Evolutionary conservation across 2,888 invertebrate species (phyloP).

Genomic region (Nymphalis c-album): DNA sequence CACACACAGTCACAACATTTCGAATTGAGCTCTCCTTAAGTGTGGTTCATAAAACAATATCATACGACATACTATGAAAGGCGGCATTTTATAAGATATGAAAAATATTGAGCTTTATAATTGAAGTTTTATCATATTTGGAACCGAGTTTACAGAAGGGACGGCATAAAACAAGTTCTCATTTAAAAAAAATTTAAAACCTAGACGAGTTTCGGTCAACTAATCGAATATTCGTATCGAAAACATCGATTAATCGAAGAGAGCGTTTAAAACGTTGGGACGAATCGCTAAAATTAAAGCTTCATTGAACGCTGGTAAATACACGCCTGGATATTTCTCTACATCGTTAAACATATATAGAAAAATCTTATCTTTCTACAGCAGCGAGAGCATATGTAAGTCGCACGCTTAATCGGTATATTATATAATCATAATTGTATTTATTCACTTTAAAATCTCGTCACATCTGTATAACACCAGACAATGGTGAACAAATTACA

Average conservation of each 20-base stretch:
- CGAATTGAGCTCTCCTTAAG: slow-evolving; percentile 35
- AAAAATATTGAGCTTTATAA: slow-evolving; percentile 5
- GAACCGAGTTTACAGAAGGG: slow-evolving; percentile 14
- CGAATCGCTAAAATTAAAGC: slow-evolving; percentile 70
- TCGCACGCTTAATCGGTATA: slow-evolving; percentile 7
- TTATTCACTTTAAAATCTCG: slow-evolving; percentile 7
- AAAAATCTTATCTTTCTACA: slow-evolving; percentile 7
- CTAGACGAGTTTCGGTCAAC: neutral
- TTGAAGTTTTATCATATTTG: neutral
- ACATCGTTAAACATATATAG: slow-evolving; percentile 1
- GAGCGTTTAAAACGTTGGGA: slow-evolving; percentile 73
- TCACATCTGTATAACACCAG: slow-evolving; percentile 12
- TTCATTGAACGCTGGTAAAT: slow-evolving; percentile 42
- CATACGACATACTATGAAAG: neutral
- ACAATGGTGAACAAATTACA: slow-evolving; percentile 46
- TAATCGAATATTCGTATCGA: neutral
- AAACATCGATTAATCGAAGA: slow-evolving; percentile 45
- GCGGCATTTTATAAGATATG: slow-evolving; percentile 1
- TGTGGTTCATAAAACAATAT: neutral
- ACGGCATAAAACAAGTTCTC: slow-evolving; percentile 25
- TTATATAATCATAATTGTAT: neutral
- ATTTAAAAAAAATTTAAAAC: slow-evolving; percentile 1
- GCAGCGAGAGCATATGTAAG: neutral
- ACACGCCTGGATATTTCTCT: slow-evolving; percentile 22
- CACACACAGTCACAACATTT: slow-evolving; percentile 37